Percentiles rank a stretch among this genome's conserved stretches.
Conservation (phyloP, 2,888 invertebrate species). For the Omphaloscelis lunosa region DNA sequence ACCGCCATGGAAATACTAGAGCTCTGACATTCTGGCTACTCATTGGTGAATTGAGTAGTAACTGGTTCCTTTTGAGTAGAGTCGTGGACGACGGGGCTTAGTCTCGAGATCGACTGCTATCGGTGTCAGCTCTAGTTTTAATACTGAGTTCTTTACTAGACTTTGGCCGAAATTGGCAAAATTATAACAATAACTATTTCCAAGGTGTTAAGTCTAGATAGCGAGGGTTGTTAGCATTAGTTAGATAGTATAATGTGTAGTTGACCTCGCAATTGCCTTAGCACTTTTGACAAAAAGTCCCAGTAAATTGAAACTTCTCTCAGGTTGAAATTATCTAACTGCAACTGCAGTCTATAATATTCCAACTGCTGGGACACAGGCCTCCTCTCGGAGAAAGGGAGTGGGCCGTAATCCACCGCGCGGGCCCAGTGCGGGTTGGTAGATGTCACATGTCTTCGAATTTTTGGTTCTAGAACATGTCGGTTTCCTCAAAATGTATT, state of each 20-base stretch:
- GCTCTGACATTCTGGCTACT: neutral
- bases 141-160: conserved; percentile 2
- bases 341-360: too few relatives aligned
- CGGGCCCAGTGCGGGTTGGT: too few relatives aligned
- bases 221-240: neutral
- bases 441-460: too few relatives aligned
- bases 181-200: conserved; percentile 14
- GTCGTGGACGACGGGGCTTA: neutral
- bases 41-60: neutral
- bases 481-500: too few relatives aligned
- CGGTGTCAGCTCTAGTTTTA: conserved; percentile 27
- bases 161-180: conserved; percentile 34
- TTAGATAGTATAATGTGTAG: neutral
- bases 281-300: neutral
- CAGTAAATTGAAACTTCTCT: too few relatives aligned
- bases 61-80: neutral
- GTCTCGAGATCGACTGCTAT: conserved; percentile 17
- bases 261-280: neutral
- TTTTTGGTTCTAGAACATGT: too few relatives aligned
- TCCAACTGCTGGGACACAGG: too few relatives aligned
- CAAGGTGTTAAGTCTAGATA: neutral
- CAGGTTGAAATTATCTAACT: too few relatives aligned
- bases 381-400: too few relatives aligned
- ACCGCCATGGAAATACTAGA: neutral
- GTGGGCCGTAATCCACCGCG: too few relatives aligned